phyloP scores from a whole-genome alignment of 2,113 vertebrate genomes.

The Paracanthobrama guichenoti region DNA sequence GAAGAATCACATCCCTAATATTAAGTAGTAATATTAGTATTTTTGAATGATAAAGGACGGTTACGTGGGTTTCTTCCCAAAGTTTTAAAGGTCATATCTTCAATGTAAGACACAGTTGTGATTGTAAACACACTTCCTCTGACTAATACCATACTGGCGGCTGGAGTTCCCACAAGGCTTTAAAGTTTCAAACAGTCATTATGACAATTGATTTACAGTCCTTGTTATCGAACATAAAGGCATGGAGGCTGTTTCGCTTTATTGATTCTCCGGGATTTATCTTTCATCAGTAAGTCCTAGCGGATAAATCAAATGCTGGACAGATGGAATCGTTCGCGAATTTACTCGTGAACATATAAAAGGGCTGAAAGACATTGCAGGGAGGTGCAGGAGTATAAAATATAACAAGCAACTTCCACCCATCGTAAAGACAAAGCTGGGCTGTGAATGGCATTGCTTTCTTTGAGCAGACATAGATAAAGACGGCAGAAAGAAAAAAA shows the following conservation, averaged over 20 bases:
- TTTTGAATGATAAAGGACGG: conserved; percentile 29
- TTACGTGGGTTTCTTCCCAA: conserved; percentile 52
- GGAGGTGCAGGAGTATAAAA: background rate
- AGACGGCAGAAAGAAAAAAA: background rate
- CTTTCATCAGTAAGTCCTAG: conserved; percentile 68
- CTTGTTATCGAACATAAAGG: conserved; percentile 70
- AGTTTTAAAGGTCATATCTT: conserved; percentile 56
- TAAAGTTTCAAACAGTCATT: conserved; percentile 74
- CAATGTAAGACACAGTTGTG: conserved; percentile 53
- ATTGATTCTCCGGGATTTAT: conserved; percentile 71
- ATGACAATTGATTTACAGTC: conserved; percentile 77
- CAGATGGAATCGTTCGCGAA: conserved; percentile 62
- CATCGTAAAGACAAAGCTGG: conserved; percentile 27
- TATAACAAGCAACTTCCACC: background rate
- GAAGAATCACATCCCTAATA: too few relatives aligned
- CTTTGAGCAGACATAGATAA: conserved; percentile 1
- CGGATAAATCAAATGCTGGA: conserved; percentile 65
- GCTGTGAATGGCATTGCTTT: background rate
- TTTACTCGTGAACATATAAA: conserved; percentile 52
- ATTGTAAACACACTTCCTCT: conserved; percentile 69
- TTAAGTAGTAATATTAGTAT: too few relatives aligned
- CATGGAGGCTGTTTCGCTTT: conserved; percentile 65
- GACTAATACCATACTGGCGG: conserved; percentile 67
- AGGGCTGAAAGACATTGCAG: conserved; percentile 14
- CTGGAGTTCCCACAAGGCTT: conserved; percentile 67